Evolutionary conservation across 1,140 invertebrate genomes (phyloP), one percentile per base, ranked within the genome.

Genomic region (Lordiphosa clarofinis): DNA sequence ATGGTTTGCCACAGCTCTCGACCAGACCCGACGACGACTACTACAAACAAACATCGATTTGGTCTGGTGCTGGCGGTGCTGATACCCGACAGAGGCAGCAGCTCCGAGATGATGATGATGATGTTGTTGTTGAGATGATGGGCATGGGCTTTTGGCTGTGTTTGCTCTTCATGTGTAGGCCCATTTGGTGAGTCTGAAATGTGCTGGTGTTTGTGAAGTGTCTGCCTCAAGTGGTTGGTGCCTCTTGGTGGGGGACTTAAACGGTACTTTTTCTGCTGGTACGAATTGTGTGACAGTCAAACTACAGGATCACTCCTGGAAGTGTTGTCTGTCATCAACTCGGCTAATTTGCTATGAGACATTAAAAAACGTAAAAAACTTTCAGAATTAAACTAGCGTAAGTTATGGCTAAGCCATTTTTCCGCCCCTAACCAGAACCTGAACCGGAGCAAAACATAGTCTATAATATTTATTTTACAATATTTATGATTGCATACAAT

Each of bases 1-100:
- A 82, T 68, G 42, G 61, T 46, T 66, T 58, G 75, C 62, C 52
- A 56, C 53, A 66, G 61, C 66, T 53, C 54, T 56, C 52, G 54
- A 57, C 24, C 10, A 46, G 43, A 46, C 43, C 43, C 46, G 63
- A 55, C 40, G 49, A 44, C 35, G 49, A 19, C 49, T 43, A 8
- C 64, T 43, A 42, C 68, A 42, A n/a, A 24, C 37, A 6, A 28
- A 28, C 24, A 28, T 28, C 24, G 24, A 46, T 28, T 36, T 56
- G 52, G 36, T 68, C 24, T 28, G 24, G 24, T 28, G 24, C 24
- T 28, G 53, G 33, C 19, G 19, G 38, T 54, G 21, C 21, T 21
- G 21, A 21, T 21, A 21, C 21, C 4, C 4, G 31, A 12, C 19
- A 19, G 38, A 12, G 36, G 56, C 38, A 49, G 11, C n/a, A 35